Evolutionary conservation across 2,797 vertebrate genomes (phyloP), one percentile per base, ranked within the genome.

Genomic region (Eulemur rubriventer): DNA sequence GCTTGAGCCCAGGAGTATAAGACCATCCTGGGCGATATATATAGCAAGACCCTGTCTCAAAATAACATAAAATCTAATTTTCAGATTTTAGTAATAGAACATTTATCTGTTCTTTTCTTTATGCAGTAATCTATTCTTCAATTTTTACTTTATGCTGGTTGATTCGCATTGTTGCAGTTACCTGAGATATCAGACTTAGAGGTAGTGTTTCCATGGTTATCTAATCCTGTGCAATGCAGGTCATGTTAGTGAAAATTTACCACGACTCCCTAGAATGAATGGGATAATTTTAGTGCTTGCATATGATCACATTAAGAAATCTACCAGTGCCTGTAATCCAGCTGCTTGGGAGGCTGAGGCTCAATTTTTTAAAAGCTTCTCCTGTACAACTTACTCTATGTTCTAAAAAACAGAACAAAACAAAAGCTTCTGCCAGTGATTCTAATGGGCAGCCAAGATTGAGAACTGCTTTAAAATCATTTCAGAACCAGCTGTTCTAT

Each of bases 361-460:
- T 43, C 28, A 28, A n/a, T 24, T 70, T 70, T 87, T 83, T 81
- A 28, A 59, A 67, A 94, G 38, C 20, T 80, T 50, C 24, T 48
- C 22, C 1, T 22, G 35, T 57, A 57, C 9, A 57, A 57, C 55
- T 57, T 26, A 57, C 9, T 57, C 24, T 57, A 57, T 10, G 9
- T 57, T 57, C 55, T 57, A 57, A 57, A 57, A 57, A 57, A 57
- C 52, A 55, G 20, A 24, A 24, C 20, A 57, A 26, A 57, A 57
- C 22, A 57, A n/a, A 67, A 94, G 38, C 20, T 84, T 43, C 24
- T 48, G 17, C 1, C 22, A 48, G 2, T 86, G 73, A 82, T 95
- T 96, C 28, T 93, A 17, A 79, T 91, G 28, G 90, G 48, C 35
- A 91, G 41, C n/a, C 50, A 91, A 79, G 72, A 30, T 88, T 93